phyloP scores from a whole-genome alignment of 1,140 invertebrate genomes.

The Drosophila repleta region DNA sequence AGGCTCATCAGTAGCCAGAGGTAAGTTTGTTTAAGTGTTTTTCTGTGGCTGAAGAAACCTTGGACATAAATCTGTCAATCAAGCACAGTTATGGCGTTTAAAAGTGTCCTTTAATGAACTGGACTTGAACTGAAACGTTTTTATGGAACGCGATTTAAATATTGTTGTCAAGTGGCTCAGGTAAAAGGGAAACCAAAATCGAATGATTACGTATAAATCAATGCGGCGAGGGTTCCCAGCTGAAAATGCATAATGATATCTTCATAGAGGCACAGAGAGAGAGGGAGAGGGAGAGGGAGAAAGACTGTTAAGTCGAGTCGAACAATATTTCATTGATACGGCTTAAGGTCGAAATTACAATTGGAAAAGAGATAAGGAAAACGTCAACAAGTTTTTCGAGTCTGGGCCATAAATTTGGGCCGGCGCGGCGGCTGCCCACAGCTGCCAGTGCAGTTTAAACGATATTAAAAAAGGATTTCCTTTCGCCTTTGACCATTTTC shows the following conservation, averaged over 20 bases:
- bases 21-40: constrained; percentile 18
- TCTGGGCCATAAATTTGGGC: constrained; percentile 66
- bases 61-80: constrained; percentile 43
- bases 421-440: constrained; percentile 9
- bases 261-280: constrained; percentile 49
- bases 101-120: constrained; percentile 73
- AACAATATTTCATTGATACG: constrained; percentile 78
- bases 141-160: constrained; percentile 73
- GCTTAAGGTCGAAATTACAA: constrained; percentile 19
- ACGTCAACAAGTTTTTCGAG: constrained; percentile 71
- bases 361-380: constrained; percentile 57
- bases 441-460: constrained; percentile 34
- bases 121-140: constrained; percentile 50
- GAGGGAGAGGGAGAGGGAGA: background rate
- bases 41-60: constrained; percentile 15
- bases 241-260: constrained; percentile 73
- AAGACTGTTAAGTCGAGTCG: constrained; percentile 17
- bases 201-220: constrained; percentile 70
- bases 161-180: constrained; percentile 33
- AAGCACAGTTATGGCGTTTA: constrained; percentile 56
- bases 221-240: constrained; percentile 18
- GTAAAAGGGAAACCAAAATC: constrained; percentile 16
- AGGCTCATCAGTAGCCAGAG: constrained; percentile 26
- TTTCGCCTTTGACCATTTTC: constrained; percentile 52
- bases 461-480: constrained; percentile 81